Base-by-base conservation (phyloP, 2,888 invertebrate species). In the Chalcis sispes region DNA sequence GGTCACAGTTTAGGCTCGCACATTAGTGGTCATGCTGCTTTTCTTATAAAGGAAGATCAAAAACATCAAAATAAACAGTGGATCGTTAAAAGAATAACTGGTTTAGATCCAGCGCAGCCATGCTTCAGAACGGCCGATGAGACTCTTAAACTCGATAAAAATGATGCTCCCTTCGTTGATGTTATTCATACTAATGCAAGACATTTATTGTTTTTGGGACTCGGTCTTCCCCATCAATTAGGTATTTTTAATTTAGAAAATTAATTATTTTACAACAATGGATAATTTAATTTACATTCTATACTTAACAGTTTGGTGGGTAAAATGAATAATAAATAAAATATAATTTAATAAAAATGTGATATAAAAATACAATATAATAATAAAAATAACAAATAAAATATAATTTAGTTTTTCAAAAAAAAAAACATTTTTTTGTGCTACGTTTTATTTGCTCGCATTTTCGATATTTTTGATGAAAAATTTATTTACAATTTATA, bases 1-100 rank as follows among this genome's bases (percentile, higher is more conserved):
- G 93, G 93, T 0, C 93, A 93, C 84, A 93, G 93, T 81, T 87
- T 93, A 5, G 93, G 93, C 1, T 91, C 93, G 10, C 93, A 93
- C 72, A 92, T 92, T 67, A 91, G 90, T 29, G 91, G 92, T 0
- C 91, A 90, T 75, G 90, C 90, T 0, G 91, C 92, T 0, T 89
- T 89, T 76, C 7, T 29, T 3, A 4, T 59, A 10, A n/a, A 40
- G 27, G 18, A 29, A 64, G 71, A 2, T 50, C 18, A 58, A 50
- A 13, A 8, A 23, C 15, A 0, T 23, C 59, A 46, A 27, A 1
- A 36, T 4, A 4, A 36, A 10, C 5, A 8, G 13, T 72, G 87
- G 87, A 72, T 3, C 3, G 77, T 88, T 0, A 27, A 77, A 7
- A 83, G 88, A 77, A 86, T 90, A 75, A 87, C 84, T 89, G 93